Conservation (phyloP, 2,113 vertebrate genomes). For the Acrocephalus arundinaceus region DNA sequence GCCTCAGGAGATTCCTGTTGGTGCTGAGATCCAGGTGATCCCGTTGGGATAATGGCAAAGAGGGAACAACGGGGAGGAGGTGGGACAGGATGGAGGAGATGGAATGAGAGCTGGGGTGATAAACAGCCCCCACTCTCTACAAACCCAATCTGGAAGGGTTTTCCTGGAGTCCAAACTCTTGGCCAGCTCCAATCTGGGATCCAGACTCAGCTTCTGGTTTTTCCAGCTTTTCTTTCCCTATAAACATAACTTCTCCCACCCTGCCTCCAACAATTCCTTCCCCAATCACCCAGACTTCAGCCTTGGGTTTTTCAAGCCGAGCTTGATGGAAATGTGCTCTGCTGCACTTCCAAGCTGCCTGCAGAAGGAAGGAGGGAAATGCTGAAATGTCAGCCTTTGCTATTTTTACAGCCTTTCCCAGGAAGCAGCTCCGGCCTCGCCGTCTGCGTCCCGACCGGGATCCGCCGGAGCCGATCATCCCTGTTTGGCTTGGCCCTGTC, state of each 20-base stretch:
- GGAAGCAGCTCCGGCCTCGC: neutral
- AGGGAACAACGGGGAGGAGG: neutral
- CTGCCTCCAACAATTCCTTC: neutral
- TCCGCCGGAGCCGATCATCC: rapidly evolving
- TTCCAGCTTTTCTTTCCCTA: neutral
- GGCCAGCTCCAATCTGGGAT: neutral
- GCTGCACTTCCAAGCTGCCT: neutral
- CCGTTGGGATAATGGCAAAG: rapidly evolving
- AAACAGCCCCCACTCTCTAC: rapidly evolving
- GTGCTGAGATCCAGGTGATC: neutral
- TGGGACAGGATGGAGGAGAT: neutral
- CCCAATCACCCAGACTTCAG: neutral
- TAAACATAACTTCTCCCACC: neutral
- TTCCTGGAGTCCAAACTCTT: rapidly evolving
- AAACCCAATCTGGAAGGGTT: neutral
- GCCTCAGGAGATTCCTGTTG: neutral
- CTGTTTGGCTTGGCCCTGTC: neutral
- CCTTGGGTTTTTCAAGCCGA: neutral
- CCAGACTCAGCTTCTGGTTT: neutral
- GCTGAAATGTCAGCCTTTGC: neutral
- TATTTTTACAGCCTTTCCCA: neutral
- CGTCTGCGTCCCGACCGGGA: rapidly evolving
- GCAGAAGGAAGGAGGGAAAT: neutral
- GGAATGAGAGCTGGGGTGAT: neutral
- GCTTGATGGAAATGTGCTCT: neutral